Evolutionary conservation across 2,797 vertebrate species (phyloP).

Genomic region (Phalloptychus januarius): DNA sequence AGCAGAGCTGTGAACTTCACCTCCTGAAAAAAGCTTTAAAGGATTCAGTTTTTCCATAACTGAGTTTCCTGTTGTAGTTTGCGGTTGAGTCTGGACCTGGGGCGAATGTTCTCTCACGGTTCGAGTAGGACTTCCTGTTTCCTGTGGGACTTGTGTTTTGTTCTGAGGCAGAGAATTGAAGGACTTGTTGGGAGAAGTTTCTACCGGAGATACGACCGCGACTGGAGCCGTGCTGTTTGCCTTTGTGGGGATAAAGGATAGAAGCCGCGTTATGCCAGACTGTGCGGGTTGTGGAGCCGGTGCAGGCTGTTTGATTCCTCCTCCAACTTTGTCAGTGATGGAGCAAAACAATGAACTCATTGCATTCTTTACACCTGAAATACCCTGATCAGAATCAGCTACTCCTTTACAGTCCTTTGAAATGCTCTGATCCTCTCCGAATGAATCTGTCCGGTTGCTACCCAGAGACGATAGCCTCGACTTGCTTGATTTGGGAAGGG

Average conservation of each 20-base stretch:
- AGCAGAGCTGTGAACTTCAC: conserved; percentile 40
- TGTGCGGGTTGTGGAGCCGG: conserved; percentile 63
- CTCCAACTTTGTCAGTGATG: conserved; percentile 87
- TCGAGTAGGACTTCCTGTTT: conserved; percentile 20
- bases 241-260: conserved; percentile 78
- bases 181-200: conserved; percentile 68
- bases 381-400: conserved; percentile 58
- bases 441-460: conserved; percentile 73
- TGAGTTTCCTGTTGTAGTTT: conserved; percentile 75
- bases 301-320: conserved; percentile 80
- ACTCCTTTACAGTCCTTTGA: conserved; percentile 62
- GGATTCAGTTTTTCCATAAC: conserved; percentile 85
- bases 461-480: conserved; percentile 76
- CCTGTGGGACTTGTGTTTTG: conserved; percentile 48
- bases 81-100: conserved; percentile 60
- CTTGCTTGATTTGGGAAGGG: conserved; percentile 84
- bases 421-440: conserved; percentile 65
- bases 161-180: conserved; percentile 64
- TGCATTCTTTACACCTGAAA: conserved; percentile 85
- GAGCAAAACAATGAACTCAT: conserved; percentile 87
- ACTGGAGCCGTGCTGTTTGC: conserved; percentile 73
- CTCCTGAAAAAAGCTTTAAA: conserved; percentile 81
- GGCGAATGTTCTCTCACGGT: conserved; percentile 33
- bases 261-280: conserved; percentile 78
- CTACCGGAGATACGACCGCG: conserved; percentile 77